Conservation (phyloP, 1,140 invertebrate species). For the Notospermus geniculatus region DNA sequence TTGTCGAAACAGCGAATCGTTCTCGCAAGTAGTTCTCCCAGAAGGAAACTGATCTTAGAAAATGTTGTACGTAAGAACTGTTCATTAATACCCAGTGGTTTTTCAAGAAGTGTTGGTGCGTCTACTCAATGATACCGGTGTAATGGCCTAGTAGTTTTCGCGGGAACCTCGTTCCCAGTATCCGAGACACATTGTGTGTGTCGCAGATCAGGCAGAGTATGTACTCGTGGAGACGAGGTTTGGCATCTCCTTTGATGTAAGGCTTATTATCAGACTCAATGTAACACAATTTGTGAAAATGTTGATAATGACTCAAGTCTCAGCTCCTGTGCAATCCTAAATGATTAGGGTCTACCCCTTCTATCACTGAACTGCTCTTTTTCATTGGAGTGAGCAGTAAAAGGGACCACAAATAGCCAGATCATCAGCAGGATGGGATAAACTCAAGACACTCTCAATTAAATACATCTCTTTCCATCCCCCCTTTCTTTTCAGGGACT, state of each 20-base stretch:
- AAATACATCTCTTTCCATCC: too few species aligned
- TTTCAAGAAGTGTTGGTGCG: constrained; percentile 2
- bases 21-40: constrained; percentile 78
- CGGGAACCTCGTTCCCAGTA: not conserved
- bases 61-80: constrained; percentile 63
- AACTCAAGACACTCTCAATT: too few species aligned
- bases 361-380: too few species aligned
- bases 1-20: constrained; percentile 64
- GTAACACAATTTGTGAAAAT: too few species aligned
- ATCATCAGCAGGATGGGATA: too few species aligned
- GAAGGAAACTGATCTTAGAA: constrained; percentile 73
- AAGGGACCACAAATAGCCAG: too few species aligned
- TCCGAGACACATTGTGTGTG: not conserved
- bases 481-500: constrained; percentile 62
- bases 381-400: too few species aligned
- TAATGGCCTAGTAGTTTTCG: not conserved
- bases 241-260: too few species aligned
- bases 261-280: too few species aligned
- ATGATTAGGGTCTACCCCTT: too few species aligned
- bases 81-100: constrained; percentile 1
- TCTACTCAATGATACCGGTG: not conserved
- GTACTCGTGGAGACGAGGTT: not conserved
- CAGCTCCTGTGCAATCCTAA: too few species aligned
- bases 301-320: too few species aligned
- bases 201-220: not conserved